Evolutionary conservation across 2,797 vertebrate genomes (phyloP).

Genomic region (Prunella strophiata): DNA sequence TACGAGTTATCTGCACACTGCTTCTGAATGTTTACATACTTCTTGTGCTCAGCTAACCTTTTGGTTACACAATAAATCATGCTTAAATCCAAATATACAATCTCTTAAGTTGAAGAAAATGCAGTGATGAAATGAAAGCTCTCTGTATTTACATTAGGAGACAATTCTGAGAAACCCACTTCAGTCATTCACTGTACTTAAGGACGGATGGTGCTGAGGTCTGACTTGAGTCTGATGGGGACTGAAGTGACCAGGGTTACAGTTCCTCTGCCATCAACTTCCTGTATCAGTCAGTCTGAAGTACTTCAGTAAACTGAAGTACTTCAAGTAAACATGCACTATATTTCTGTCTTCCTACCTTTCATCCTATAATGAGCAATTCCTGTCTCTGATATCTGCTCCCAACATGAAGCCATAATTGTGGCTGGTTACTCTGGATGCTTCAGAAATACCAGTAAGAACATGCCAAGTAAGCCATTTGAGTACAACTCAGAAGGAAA

Average conservation of each 20-base stretch:
- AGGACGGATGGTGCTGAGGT: rapidly evolving
- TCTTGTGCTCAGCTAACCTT: not conserved
- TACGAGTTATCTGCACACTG: not conserved
- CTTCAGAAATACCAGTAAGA: not conserved
- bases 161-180: not conserved
- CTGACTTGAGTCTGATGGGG: not conserved
- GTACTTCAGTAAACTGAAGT: not conserved
- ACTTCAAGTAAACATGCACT: not conserved
- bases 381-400: not conserved
- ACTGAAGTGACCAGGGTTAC: not conserved
- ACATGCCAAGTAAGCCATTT: not conserved
- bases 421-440: not conserved
- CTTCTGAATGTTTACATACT: not conserved
- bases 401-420: not conserved
- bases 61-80: not conserved
- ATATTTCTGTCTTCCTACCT: not conserved
- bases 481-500: not conserved
- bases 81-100: not conserved
- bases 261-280: not conserved
- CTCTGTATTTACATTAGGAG: not conserved
- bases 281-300: not conserved
- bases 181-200: not conserved
- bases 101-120: not conserved
- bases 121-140: not conserved
- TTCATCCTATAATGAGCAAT: not conserved